Conservation (phyloP, 2,797 vertebrate genomes). For the Pantherophis vulpinus region DNA sequence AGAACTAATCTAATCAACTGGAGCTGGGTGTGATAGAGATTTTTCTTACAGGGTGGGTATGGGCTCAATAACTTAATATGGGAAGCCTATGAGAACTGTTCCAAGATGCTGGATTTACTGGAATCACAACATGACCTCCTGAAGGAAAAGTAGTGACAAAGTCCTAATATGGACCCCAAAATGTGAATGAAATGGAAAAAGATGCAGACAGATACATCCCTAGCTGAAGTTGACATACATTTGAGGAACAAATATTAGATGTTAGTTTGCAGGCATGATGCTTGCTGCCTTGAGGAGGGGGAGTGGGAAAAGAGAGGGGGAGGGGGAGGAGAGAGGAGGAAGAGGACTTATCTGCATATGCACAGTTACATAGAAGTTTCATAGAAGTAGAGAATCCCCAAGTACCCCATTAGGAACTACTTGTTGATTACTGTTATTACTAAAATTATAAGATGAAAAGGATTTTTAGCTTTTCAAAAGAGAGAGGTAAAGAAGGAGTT, state of each 20-base stretch:
- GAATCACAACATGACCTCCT: not conserved
- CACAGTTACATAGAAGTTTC: not conserved
- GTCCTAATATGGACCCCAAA: not conserved
- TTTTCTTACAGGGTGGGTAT: not conserved
- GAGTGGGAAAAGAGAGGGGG: too few relatives aligned
- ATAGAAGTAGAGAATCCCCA: not conserved
- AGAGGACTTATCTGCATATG: not conserved
- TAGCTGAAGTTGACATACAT: not conserved
- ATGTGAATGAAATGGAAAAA: not conserved
- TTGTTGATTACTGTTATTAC: conserved; percentile 32
- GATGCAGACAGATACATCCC: not conserved
- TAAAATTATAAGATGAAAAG: conserved; percentile 56
- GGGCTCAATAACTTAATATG: not conserved
- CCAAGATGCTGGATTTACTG: not conserved
- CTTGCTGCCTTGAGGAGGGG: not conserved
- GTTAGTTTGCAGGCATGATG: not conserved
- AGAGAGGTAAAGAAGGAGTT: not conserved
- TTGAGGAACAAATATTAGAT: not conserved
- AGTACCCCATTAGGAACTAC: not conserved
- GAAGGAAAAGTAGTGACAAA: not conserved
- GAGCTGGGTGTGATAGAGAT: not conserved
- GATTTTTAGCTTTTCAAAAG: conserved; percentile 16
- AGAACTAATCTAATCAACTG: not conserved
- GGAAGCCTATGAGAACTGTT: not conserved
- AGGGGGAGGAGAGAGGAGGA: not conserved